Evolutionary conservation across 1,140 invertebrate genomes (phyloP).

Genomic region (Drosophila quadrilineata): DNA sequence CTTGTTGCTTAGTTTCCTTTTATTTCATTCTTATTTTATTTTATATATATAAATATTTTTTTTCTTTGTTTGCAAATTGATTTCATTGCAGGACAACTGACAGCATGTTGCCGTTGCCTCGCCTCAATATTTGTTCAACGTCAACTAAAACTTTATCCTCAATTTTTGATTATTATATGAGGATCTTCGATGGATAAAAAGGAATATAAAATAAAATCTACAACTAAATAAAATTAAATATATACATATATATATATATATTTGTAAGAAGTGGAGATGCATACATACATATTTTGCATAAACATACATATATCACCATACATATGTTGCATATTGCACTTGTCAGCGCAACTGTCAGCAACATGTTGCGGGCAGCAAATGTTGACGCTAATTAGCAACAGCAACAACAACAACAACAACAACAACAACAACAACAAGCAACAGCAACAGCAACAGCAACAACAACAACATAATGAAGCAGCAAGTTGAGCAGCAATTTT

Average conservation of each 20-base stretch:
- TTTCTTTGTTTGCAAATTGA: slow-evolving; percentile 70
- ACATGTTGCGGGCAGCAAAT: slow-evolving; percentile 64
- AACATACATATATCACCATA: too few species aligned
- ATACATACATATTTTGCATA: too few species aligned
- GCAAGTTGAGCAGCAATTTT: slow-evolving; percentile 23
- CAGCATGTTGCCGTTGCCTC: slow-evolving; percentile 35
- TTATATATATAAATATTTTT: too few species aligned
- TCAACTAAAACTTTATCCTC: slow-evolving; percentile 63
- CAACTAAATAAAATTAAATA: too few species aligned
- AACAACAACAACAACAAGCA: slow-evolving; percentile 35
- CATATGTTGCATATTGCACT: too few species aligned
- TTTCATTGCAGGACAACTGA: slow-evolving; percentile 65
- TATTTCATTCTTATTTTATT: too few species aligned
- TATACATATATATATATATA: too few species aligned
- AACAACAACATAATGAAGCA: too few species aligned
- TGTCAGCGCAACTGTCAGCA: slow-evolving; percentile 64
- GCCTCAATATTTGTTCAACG: slow-evolving; percentile 62
- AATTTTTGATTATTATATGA: not conserved
- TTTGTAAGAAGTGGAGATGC: too few species aligned
- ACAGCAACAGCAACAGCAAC: slow-evolving; percentile 31
- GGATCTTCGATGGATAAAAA: too few species aligned
- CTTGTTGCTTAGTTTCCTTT: too few species aligned
- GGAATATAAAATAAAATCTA: too few species aligned
- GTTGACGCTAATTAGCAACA: slow-evolving; percentile 70
- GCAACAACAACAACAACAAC: slow-evolving; percentile 48